Base-by-base conservation (phyloP, 1,140 invertebrate species). In the Nymphalis io region DNA sequence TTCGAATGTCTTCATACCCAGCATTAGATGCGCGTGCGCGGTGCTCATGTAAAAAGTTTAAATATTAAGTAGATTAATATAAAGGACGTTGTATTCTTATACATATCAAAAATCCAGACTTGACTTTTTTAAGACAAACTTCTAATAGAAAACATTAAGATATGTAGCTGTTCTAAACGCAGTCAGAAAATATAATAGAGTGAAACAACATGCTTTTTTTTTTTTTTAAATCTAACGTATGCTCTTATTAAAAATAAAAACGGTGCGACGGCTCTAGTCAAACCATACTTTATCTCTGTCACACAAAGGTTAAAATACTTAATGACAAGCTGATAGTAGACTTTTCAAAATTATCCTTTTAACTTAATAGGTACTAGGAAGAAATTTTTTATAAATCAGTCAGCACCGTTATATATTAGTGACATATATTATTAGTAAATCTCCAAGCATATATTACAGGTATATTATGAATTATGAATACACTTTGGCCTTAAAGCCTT, bases 141-240 rank as follows among this genome's bases (percentile, higher is more conserved):
- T 51, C 20, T 16, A 20, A 51, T 51, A 51, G 48, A 51, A 51
- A 51, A 51, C 48, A 13, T 11, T 51, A 51, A 12, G 48, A 51
- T 51, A 51, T 51, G 48, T 51, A 16, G 16, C 48, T 8, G 48
- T 51, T 51, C 48, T 51, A 51, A 51, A 51, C 48, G 48, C 20
- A 51, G 6, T 51, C n/a, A 21, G 48, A 51, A 51, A 51, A 51
- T 51, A 51, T 10, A 11, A 20, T 51, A 8, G 20, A 20, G 2
- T 51, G 18, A 21, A 44, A 13, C 3, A n/a, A 8, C 27, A 33
- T n/a, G n/a, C n/a, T n/a, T n/a, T n/a, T n/a, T n/a, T 42, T n/a
- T n/a, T n/a, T n/a, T 42, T 13, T 42, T 42, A 12, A 13, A 42
- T 42, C 2, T 42, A 5, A 42, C 15, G 15, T 12, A 46, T n/a